Base-by-base conservation (phyloP, 2,888 invertebrate genomes). In the Callyntrura guangdongensis region DNA sequence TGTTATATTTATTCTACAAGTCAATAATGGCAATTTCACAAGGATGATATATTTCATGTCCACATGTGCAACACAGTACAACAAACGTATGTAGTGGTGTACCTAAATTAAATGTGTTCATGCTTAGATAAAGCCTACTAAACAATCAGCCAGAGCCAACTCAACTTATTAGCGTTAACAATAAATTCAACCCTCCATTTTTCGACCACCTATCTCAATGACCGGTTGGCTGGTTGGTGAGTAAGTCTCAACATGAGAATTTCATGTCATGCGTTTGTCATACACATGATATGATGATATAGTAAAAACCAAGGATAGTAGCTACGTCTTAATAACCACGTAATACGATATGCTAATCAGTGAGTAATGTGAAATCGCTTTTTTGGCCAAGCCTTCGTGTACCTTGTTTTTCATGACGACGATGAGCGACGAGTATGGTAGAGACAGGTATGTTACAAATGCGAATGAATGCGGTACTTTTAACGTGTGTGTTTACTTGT, bases 301-400 rank as follows among this genome's bases (percentile, higher is more conserved):
- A 36, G 69, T 9, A 72, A 36, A 20, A 36, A 45, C 25, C 6
- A 36, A 36, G 36, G 20, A 27, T 36, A 49, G 83, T 67, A 49
- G 67, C 67, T 3, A 12, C 27, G 61, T 45, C 36, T 45, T 36
- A 82, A 64, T 82, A 82, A 82, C 67, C 56, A 69, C 69, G 81
- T 81, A 82, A 87, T 72, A 27, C 56, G 87, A 82, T 88, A 82
- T 82, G 81, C 87, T 69, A 88, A 82, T 81, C 81, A 53, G 56
- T 8, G 25, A 77, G 61, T 25, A 9, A 72, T 69, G 81, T 82
- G 72, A 82, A 86, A 79, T 86, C 64, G 79, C 79, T 67, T 25
- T 79, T 86, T 86, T 86, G 49, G 77, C 61, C 86, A 86, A 86
- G 61, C 85, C 85, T 72, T 22, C 9, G 5, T 12, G 64, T 36